These are phyloP conservation scores for Drosophila nigromelanica DNA, from an alignment of 1,140 invertebrate species.

Conservation along the genomic window DNA sequence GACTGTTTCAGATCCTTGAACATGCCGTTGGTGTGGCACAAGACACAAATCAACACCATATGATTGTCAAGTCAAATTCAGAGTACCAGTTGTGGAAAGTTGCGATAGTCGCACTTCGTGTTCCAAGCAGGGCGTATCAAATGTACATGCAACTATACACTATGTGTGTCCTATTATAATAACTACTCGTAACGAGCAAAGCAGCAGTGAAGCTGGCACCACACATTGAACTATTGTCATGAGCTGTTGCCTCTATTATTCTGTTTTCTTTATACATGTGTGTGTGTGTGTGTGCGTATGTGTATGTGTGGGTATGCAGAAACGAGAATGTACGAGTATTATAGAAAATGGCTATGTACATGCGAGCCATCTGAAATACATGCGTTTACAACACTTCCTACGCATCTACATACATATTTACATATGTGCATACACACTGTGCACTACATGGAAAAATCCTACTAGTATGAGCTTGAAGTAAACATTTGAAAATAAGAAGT, in stretches of 20 bases:
- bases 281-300: no score
- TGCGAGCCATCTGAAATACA: neutral
- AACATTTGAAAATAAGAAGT: slow-evolving; percentile 37
- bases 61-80: slow-evolving; percentile 62
- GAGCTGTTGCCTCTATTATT: slow-evolving; percentile 53
- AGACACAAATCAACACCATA: slow-evolving; percentile 60
- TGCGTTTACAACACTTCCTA: neutral
- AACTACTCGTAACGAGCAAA: slow-evolving; percentile 40
- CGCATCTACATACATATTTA: neutral
- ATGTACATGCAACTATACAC: slow-evolving; percentile 6
- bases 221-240: slow-evolving; percentile 54
- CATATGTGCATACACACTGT: neutral
- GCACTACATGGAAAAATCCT: neutral
- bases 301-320: neutral
- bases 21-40: slow-evolving; percentile 57
- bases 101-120: slow-evolving; percentile 47
- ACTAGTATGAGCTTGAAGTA: slow-evolving; percentile 8
- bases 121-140: slow-evolving; percentile 30
- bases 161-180: slow-evolving; percentile 41
- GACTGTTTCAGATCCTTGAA: slow-evolving; percentile 35
- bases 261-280: slow-evolving; percentile 35
- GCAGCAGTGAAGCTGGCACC: slow-evolving; percentile 28
- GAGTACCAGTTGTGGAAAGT: slow-evolving; percentile 51
- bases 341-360: slow-evolving; percentile 1
- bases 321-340: slow-evolving; percentile 1